Evolutionary conservation across 2,888 invertebrate genomes (phyloP), one percentile per base, ranked within the genome.

Genomic region (Plebejus melissa): DNA sequence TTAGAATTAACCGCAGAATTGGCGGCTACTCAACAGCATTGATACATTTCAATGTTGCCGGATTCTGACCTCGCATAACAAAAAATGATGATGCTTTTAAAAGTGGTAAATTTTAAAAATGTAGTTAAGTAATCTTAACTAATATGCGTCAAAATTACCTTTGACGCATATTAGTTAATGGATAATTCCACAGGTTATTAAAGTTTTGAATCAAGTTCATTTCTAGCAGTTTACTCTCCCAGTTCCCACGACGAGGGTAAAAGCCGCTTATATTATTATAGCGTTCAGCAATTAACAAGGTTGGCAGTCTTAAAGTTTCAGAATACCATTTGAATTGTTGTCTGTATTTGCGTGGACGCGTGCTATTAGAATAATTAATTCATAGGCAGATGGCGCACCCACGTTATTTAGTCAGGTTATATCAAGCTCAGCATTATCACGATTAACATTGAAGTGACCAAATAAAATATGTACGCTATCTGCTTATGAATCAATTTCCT

Each of bases 1-100:
- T 65, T 65, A 13, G 65, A 65, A 65, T 65, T 4, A 4, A 36
- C 32, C 65, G 65, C 65, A 65, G 65, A 65, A 32, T 65, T 36
- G 32, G 65, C 65, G 65, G 4, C 65, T 16, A 13, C 65, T 65
- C 65, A 65, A 65, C 32, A 28, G 4, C 22, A 65, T 65, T 65
- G 65, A 36, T 36, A 36, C 65, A 32, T 1, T 60, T 60, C 32
- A 65, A 32, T 32, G 32, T 32, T 65, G 13, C 65, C 16, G 3
- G 65, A 65, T 65, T 36, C 32, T 65, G 65, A 65, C 65, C 65
- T 65, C 4, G 32, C 5, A 1, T 16, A 54, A 36, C 65, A 36
- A 65, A 32, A 60, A 11, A 60, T 5, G 36, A 13, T 36, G 22
- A 58, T 22, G 13, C 32, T 28, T 3, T 60, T 6, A 60, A 60